Conservation (phyloP, 2,113 vertebrate species). For the Macrotis lagotis region DNA sequence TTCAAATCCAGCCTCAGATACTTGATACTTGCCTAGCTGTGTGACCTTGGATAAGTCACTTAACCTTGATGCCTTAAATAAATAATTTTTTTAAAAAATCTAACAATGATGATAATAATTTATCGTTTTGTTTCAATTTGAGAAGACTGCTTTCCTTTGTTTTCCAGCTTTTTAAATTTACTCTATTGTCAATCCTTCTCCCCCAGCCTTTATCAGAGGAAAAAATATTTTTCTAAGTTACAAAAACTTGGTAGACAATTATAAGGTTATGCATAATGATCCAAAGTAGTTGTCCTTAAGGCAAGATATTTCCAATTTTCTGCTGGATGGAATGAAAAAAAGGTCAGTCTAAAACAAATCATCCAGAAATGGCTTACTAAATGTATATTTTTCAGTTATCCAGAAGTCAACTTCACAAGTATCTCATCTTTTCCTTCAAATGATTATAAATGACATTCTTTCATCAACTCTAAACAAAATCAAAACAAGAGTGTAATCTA, state of each 20-base stretch:
- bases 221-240: neutral
- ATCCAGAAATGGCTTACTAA: neutral
- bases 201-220: neutral
- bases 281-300: neutral
- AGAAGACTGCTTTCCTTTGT: neutral
- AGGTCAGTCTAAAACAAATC: neutral
- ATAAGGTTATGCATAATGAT: neutral
- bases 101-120: neutral
- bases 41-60: no score
- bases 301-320: neutral
- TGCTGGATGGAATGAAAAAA: neutral
- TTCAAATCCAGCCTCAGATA: no score
- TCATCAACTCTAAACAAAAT: constrained; percentile 42
- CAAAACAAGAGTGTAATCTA: no score
- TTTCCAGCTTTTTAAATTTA: neutral
- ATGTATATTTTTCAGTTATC: neutral
- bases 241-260: neutral
- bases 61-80: no score
- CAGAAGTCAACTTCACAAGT: neutral
- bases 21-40: no score
- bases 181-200: neutral
- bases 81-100: no score
- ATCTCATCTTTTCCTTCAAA: neutral
- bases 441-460: neutral
- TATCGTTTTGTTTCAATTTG: neutral